Base-by-base conservation (phyloP, 2,888 invertebrate genomes). In the Bellardia pandia region DNA sequence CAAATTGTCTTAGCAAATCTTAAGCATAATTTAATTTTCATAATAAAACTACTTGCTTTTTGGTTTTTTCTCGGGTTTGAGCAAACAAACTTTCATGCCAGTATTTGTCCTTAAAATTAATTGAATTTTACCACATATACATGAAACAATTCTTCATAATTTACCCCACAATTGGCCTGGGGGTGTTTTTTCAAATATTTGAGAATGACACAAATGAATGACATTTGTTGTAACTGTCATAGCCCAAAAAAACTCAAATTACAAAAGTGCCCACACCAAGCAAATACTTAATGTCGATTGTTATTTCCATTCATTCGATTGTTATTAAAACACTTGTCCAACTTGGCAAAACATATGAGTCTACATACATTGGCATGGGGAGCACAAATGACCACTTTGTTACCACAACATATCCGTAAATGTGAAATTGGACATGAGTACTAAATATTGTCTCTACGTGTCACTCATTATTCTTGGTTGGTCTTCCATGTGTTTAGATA, bases 291-390 rank as follows among this genome's bases (percentile, higher is more conserved):
- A 62, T 56, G 42, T 58, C 66, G n/a, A n/a, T n/a, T n/a, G n/a
- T n/a, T n/a, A n/a, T n/a, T n/a, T n/a, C n/a, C n/a, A n/a, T n/a
- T n/a, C n/a, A 2, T 75, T 53, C 42, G 53, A 56, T 91, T 92
- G 91, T 92, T 92, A 91, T 92, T 90, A 90, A 91, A 93, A 90
- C 92, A 92, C 92, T 93, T 92, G 91, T 91, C 89, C 89, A 88
- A 89, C 89, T 89, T 89, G 79, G 86, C 89, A 89, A 89, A 92
- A 91, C 92, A 92, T 91, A 92, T 93, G 92, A 91, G 92, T 90
- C 88, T 90, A 40, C 30, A 66, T 90, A 40, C 30, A 66, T 56
- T 74, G 0, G 72, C 23, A 60, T 74, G 60, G 16, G 58, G 79
- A 75, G 7, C 45, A 72, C 74, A 81, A 81, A 74, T 74, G 30